These are phyloP conservation scores for Raja brachyura DNA, from an alignment of 2,113 vertebrate species.

Conservation along the genomic window DNA sequence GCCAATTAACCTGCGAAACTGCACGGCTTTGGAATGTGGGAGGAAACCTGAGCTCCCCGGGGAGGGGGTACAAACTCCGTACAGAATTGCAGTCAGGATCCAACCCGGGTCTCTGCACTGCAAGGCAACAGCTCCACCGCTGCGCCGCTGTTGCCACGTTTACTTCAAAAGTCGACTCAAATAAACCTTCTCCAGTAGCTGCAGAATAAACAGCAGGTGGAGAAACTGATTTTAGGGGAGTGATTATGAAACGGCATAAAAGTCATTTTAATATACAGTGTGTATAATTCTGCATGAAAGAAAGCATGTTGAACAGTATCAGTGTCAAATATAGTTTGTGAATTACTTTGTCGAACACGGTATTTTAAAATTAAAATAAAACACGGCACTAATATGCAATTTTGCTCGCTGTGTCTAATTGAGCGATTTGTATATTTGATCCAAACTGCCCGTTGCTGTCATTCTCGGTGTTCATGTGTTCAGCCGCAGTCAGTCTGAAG, in stretches of 20 bases:
- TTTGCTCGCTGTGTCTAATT: not conserved
- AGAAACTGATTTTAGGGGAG: not conserved
- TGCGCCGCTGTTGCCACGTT: not conserved
- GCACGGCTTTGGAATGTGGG: too few species aligned
- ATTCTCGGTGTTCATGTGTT: not conserved
- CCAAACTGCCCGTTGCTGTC: too few species aligned
- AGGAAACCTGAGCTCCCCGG: too few species aligned
- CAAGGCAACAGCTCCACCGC: too few species aligned
- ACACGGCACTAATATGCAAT: not conserved
- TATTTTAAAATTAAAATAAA: not conserved
- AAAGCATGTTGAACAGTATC: not conserved
- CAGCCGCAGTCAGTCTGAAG: too few species aligned
- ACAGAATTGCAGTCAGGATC: too few species aligned
- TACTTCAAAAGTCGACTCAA: not conserved
- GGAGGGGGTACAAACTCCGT: too few species aligned
- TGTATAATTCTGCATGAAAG: not conserved
- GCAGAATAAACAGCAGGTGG: not conserved
- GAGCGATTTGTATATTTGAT: not conserved
- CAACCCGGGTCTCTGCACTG: too few species aligned
- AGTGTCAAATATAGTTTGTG: not conserved
- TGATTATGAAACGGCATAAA: not conserved
- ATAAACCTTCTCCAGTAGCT: not conserved
- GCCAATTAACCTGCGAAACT: too few species aligned
- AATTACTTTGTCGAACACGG: not conserved
- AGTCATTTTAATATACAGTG: not conserved